Evolutionary conservation across 2,113 vertebrate species (phyloP).

Genomic region (Ailurus styani): DNA sequence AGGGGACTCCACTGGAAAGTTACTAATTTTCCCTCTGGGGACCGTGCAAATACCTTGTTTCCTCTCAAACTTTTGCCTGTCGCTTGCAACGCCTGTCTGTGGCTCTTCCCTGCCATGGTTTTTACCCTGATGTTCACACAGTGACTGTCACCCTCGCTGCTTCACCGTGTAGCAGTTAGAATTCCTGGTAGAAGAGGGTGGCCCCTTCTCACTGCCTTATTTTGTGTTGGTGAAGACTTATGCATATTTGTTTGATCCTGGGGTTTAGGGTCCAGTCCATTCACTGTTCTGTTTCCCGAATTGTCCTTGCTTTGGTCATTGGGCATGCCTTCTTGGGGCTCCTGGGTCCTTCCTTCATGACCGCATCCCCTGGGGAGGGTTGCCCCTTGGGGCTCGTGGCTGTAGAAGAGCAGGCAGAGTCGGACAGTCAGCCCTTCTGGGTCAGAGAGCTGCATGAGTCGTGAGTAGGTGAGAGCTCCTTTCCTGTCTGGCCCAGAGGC

Average conservation of each 20-base stretch:
- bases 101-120: rapidly evolving
- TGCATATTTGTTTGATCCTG: neutral
- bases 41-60: neutral
- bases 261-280: neutral
- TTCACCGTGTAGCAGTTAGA: neutral
- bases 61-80: neutral
- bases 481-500: neutral
- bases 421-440: neutral
- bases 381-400: neutral
- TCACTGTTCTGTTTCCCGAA: neutral
- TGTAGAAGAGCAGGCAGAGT: rapidly evolving
- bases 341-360: rapidly evolving
- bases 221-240: neutral
- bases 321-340: rapidly evolving
- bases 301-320: neutral
- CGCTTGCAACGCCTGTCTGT: rapidly evolving
- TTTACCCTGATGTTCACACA: rapidly evolving
- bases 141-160: neutral
- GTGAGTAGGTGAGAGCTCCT: too few species aligned
- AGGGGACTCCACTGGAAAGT: neutral
- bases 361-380: rapidly evolving
- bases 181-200: neutral
- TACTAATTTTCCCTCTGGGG: neutral
- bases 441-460: neutral
- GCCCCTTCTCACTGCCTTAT: neutral